Conservation (phyloP, 2,113 vertebrate species). For the Amphiprion ocellaris region DNA sequence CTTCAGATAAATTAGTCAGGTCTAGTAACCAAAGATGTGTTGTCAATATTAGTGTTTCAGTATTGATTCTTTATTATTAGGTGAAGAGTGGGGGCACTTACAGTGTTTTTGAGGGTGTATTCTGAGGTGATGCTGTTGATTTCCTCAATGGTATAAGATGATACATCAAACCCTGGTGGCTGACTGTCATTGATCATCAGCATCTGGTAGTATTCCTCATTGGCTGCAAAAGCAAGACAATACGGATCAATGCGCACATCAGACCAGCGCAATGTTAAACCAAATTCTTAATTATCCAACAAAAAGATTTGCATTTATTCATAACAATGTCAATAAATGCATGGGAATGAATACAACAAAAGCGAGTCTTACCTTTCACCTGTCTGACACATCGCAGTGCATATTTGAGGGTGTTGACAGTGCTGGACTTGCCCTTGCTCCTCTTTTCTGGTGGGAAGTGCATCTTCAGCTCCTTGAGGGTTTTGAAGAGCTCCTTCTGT, state of each 20-base stretch:
- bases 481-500: constrained; percentile 93
- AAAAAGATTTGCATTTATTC: background rate
- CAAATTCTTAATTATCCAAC: background rate
- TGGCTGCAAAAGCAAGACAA: constrained; percentile 83
- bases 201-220: constrained; percentile 95
- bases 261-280: background rate
- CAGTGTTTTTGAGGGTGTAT: constrained; percentile 91
- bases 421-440: constrained; percentile 91
- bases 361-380: constrained; percentile 90
- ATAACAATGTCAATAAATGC: background rate
- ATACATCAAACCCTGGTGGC: constrained; percentile 87
- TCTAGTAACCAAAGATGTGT: too few species aligned
- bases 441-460: constrained; percentile 91
- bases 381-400: constrained; percentile 95
- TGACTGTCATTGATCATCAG: constrained; percentile 91
- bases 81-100: constrained; percentile 73
- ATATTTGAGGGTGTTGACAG: constrained; percentile 91
- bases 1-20: background rate
- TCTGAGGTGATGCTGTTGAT: constrained; percentile 92
- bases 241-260: background rate
- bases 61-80: background rate
- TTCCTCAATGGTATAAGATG: constrained; percentile 91
- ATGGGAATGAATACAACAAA: background rate
- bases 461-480: constrained; percentile 91
- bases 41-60: background rate